Percentiles rank a stretch among this genome's conserved stretches.
Conservation (phyloP, 2,888 invertebrate genomes). For the Pycnomerus fuliginosus region DNA sequence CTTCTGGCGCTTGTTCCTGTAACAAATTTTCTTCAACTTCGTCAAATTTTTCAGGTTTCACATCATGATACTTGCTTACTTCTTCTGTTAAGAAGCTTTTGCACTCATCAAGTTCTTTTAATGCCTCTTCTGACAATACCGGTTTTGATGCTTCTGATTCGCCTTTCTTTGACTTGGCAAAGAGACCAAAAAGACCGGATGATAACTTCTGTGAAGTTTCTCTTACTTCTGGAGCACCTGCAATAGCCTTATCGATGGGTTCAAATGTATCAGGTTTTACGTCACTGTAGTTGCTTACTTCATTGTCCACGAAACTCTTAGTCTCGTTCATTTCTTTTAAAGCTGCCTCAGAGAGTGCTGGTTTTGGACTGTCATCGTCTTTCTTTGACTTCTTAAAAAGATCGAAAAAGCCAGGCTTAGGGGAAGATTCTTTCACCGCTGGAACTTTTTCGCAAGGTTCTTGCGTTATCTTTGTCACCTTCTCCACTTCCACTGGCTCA, state of each 20-base stretch:
- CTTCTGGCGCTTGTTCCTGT: background rate
- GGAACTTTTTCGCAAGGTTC: background rate
- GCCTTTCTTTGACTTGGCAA: conserved; percentile 16
- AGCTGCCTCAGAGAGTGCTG: conserved; percentile 19
- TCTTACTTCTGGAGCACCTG: background rate
- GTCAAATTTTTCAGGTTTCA: conserved; percentile 16
- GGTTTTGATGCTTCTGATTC: conserved; percentile 1
- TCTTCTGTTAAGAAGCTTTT: conserved; percentile 15
- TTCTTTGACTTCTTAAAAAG: conserved; percentile 4
- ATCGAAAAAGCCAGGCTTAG: background rate
- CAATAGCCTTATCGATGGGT: background rate
- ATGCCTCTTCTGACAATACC: background rate
- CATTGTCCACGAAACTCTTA: conserved; percentile 29
- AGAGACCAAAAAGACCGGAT: conserved; percentile 15
- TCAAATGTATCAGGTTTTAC: conserved; percentile 21
- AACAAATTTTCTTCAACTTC: conserved; percentile 2
- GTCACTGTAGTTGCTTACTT: conserved; percentile 33
- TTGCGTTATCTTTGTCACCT: background rate
- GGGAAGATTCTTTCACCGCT: background rate
- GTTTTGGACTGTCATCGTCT: conserved; percentile 8
- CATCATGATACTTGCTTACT: conserved; percentile 23
- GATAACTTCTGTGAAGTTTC: no score
- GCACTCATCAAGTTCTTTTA: conserved; percentile 1
- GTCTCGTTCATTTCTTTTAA: conserved; percentile 30
- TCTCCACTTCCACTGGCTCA: background rate